Base-by-base conservation (phyloP, 2,113 vertebrate genomes). In the Engraulis encrasicolus region DNA sequence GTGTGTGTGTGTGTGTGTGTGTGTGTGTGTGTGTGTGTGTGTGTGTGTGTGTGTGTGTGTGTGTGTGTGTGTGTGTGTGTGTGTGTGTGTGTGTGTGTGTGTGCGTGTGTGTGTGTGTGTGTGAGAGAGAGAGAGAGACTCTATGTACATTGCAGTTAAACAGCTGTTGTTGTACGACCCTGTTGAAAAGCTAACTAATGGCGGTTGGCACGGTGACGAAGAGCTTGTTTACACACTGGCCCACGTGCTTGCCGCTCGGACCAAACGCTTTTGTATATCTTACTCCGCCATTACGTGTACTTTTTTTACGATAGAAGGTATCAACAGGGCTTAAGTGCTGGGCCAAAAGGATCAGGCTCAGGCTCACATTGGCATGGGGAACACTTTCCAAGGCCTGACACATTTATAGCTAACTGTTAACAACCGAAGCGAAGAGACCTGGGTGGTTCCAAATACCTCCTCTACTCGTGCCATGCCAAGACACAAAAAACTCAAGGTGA, bases 321-420 rank as follows among this genome's bases (percentile, higher is more conserved):
- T 74, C 66, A 74, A 74, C 66, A 34, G 31, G 66, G 66, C 66
- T 74, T 74, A 74, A 74, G 31, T 34, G 27, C 27, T 11, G 34
- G 66, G 66, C 66, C 66, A 74, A 19, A n/a, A 36, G 66, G 66
- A 74, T 74, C 15, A 74, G 27, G 31, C 66, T 34, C 17, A 27
- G 31, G 27, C 66, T 74, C 27, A 17, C 14, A 34, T 74, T 34
- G 66, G 66, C 66, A 34, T 74, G 14, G 40, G n/a, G 27, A 74
- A 9, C 27, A 23, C 58, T 61, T 61, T 61, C 58, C 58, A 74
- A 31, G 66, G n/a, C n/a, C 66, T 74, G 66, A 74, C 66, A 74
- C 66, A 74, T 74, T 74, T 74, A 74, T 74, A 74, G 31, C 66
- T 34, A 74, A 74, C 66, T 74, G 66, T 74, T 74, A 74, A 74